These are phyloP conservation scores for Anisognathus igniventris DNA, from an alignment of 2,797 vertebrate genomes.

Conservation along the genomic window DNA sequence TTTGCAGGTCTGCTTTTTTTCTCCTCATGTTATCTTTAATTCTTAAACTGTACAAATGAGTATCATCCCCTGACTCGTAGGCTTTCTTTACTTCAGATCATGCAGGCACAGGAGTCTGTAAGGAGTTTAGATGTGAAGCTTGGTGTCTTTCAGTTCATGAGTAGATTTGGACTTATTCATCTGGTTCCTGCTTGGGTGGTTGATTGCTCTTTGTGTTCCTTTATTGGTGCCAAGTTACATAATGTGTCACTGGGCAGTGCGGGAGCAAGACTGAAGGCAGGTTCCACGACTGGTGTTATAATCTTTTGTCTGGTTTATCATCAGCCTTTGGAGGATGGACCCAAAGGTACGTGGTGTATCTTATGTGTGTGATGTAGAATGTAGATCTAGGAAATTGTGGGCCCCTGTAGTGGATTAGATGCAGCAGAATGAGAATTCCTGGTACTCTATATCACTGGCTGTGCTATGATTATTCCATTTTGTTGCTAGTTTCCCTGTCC, in stretches of 20 bases:
- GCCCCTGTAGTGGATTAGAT: background rate
- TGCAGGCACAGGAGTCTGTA: background rate
- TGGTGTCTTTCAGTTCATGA: background rate
- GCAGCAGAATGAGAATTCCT: background rate
- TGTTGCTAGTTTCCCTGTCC: background rate
- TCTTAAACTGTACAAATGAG: background rate
- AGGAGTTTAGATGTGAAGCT: background rate
- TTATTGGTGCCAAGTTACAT: background rate
- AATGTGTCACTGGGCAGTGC: background rate
- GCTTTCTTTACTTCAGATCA: background rate
- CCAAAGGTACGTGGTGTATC: background rate
- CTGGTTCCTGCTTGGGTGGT: background rate
- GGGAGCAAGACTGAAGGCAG: background rate
- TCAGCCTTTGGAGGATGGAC: background rate
- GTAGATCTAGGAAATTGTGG: background rate
- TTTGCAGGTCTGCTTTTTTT: background rate
- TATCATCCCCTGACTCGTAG: background rate
- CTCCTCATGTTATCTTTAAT: background rate
- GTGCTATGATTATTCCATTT: background rate
- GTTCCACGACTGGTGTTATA: background rate
- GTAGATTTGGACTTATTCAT: background rate
- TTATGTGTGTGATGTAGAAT: background rate
- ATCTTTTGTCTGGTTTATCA: background rate
- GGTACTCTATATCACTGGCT: background rate
- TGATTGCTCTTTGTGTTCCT: constrained; percentile 22